Conservation (phyloP, 2,113 vertebrate genomes). For the Agapornis roseicollis region DNA sequence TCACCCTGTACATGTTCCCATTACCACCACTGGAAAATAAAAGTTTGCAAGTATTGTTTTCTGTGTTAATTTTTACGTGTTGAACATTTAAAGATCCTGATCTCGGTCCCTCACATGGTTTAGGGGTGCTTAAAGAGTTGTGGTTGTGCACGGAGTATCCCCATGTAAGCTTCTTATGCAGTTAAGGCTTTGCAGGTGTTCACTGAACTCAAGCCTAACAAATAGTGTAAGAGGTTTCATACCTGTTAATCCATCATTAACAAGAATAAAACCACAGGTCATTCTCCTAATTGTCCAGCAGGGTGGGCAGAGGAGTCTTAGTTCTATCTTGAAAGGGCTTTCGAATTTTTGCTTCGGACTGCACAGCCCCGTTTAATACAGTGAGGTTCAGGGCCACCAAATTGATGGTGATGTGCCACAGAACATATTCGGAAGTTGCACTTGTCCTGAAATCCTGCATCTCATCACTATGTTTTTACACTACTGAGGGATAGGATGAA, state of each 20-base stretch:
- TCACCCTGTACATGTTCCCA: not conserved
- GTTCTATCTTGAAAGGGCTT: not conserved
- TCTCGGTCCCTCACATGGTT: not conserved
- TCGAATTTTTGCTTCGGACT: not conserved
- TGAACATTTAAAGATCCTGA: not conserved
- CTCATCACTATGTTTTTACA: accelerated
- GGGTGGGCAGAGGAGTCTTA: not conserved
- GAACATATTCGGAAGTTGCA: accelerated
- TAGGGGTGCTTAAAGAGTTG: not conserved
- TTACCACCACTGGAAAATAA: not conserved
- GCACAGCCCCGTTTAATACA: accelerated
- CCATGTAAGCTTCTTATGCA: not conserved
- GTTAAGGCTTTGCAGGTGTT: not conserved
- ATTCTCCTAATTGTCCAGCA: not conserved
- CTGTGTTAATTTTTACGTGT: not conserved
- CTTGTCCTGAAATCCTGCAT: not conserved
- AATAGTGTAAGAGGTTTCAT: not conserved
- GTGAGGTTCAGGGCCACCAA: not conserved
- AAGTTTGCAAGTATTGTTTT: not conserved
- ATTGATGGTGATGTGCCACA: accelerated
- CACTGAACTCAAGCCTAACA: not conserved
- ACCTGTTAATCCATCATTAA: not conserved
- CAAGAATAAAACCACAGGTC: not conserved
- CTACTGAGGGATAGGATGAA: not conserved
- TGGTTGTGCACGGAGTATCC: not conserved